A percentile compares a stretch with the other conserved stretches of the same genome.
phyloP scores from a whole-genome alignment of 2,888 invertebrate genomes.

The Chymomyza fuscimana region DNA sequence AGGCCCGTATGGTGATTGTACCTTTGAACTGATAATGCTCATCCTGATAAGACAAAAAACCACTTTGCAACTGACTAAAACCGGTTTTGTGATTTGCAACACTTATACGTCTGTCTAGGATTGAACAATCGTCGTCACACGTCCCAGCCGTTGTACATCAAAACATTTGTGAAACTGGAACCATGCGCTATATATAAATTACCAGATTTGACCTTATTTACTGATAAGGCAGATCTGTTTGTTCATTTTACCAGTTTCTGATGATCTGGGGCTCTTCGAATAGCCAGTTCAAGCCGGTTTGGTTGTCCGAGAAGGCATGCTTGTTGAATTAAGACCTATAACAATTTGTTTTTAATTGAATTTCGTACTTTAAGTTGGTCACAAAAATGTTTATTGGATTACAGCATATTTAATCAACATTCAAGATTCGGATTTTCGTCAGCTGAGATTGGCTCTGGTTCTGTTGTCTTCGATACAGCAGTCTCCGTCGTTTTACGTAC shows the following conservation, averaged over 20 bases:
- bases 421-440: neutral
- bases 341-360: conserved; percentile 13
- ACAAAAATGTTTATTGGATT: conserved; percentile 16
- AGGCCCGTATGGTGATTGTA: conserved; percentile 34
- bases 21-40: conserved; percentile 65
- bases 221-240: conserved; percentile 60
- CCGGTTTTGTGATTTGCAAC: conserved; percentile 46
- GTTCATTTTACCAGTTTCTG: conserved; percentile 51
- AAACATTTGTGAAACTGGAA: conserved; percentile 51
- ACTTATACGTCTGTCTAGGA: conserved; percentile 36
- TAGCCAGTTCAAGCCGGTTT: conserved; percentile 50
- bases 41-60: conserved; percentile 51
- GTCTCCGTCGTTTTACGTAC: conserved; percentile 57
- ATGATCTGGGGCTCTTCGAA: conserved; percentile 33
- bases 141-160: conserved; percentile 44
- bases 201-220: conserved; percentile 65
- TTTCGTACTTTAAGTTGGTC: conserved; percentile 43
- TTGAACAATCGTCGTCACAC: conserved; percentile 23
- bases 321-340: conserved; percentile 47
- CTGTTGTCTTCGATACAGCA: neutral
- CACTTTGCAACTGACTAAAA: conserved; percentile 59
- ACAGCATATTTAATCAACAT: conserved; percentile 36
- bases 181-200: conserved; percentile 56
- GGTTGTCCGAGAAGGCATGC: conserved; percentile 23
- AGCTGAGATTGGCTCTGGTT: neutral